Base-by-base conservation (phyloP, 2,113 vertebrate genomes). In the Carollia perspicillata region DNA sequence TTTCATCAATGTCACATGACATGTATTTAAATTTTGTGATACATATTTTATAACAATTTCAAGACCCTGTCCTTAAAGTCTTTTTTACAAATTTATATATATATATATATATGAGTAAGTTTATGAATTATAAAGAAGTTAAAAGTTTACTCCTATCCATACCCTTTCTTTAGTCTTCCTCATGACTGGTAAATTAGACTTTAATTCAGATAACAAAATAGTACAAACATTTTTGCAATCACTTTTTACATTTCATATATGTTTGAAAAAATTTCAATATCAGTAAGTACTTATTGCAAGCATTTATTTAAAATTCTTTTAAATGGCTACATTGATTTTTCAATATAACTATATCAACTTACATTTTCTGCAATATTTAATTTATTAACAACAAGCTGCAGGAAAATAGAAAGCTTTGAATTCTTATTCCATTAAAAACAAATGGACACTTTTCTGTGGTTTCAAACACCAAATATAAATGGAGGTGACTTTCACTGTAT, bases 1-100 rank as follows among this genome's bases (percentile, higher is more conserved):
- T 89, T 95, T 85, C 69, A 95, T 95, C 80, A 69, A 26, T 84
- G 60, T 96, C 85, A 93, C 35, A 90, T 9, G 90, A 42, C 22
- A 95, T 88, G 91, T 90, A 95, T 49, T 91, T 42, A 96, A 93
- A 95, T 85, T 93, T 66, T 42, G 6, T 53, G 9, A 81, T 85
- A 47, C 20, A 60, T 74, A 60, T 65, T 87, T 30, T 92, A 8
- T 94, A 92, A 77, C 1, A 60, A 6, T 81, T 87, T 95, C 37
- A 49, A 85, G 4, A 8, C 30, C 35, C 23, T 91, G 11, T 4
- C 55, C 13, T 93, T n/a, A 79, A 72, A 11, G 8, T 37, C 9
- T 30, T 60, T 72, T 55, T 87, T 53, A 6, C 11, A 92, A 68
- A 35, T 83, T 44, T 23, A 3, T 69, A 18, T 5, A 30, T 69